These are phyloP conservation scores for Dolichoris vasculosae DNA, from an alignment of 1,140 invertebrate genomes.

Conservation along the genomic window DNA sequence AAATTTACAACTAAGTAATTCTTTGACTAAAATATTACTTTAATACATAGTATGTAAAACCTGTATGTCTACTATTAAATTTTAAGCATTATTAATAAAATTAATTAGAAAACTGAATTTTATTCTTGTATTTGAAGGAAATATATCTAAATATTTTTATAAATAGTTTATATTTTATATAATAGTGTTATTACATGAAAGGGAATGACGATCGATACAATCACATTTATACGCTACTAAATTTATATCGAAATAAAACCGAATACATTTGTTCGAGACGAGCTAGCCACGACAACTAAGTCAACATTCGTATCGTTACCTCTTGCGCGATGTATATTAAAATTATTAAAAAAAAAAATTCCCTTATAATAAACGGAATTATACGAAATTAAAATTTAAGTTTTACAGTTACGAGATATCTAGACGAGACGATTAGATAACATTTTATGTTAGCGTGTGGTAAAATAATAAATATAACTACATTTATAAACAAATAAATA, in stretches of 20 bases:
- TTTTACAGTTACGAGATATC: slow-evolving; percentile 33
- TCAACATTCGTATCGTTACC: neutral
- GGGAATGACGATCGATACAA: neutral
- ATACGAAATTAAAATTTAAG: neutral
- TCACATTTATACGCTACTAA: neutral
- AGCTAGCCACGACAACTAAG: neutral
- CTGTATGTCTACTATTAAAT: slow-evolving; percentile 46
- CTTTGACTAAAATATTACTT: slow-evolving; percentile 36
- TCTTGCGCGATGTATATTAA: neutral
- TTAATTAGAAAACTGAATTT: neutral
- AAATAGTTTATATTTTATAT: too few relatives aligned
- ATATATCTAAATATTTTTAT: neutral
- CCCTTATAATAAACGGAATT: neutral
- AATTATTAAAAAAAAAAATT: neutral
- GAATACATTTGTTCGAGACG: neutral
- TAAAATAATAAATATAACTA: slow-evolving; percentile 38
- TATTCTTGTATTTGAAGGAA: neutral
- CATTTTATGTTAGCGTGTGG: slow-evolving; percentile 27
- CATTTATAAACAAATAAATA: slow-evolving; percentile 46
- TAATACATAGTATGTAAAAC: slow-evolving; percentile 50
- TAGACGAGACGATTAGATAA: slow-evolving; percentile 5
- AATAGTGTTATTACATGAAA: neutral
- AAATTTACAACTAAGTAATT: slow-evolving; percentile 82
- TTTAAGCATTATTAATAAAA: slow-evolving; percentile 50
- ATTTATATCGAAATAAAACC: slow-evolving; percentile 29